These are phyloP conservation scores for Agelastica alni DNA, from an alignment of 2,888 invertebrate genomes.

Conservation along the genomic window DNA sequence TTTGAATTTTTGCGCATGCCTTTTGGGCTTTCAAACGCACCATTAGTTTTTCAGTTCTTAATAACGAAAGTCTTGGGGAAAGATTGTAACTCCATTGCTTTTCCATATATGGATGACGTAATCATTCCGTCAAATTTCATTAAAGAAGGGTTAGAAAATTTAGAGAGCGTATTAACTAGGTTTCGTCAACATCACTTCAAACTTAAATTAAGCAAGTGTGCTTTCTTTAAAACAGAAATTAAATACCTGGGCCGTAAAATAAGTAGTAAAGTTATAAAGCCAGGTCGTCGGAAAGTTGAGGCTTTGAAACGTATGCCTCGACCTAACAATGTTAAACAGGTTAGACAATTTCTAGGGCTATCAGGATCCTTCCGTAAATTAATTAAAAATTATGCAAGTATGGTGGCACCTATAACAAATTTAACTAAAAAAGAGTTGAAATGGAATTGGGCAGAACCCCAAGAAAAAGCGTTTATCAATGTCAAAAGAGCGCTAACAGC, in stretches of 20 bases:
- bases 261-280: slow-evolving; percentile 29
- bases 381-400: no score
- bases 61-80: slow-evolving; percentile 38
- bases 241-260: slow-evolving; percentile 35
- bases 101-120: slow-evolving; percentile 35
- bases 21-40: slow-evolving; percentile 46
- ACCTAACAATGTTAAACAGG: slow-evolving; percentile 29
- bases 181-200: slow-evolving; percentile 29
- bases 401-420: no score
- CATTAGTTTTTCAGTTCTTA: slow-evolving; percentile 42
- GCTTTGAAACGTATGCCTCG: slow-evolving; percentile 27
- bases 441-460: slow-evolving; percentile 27
- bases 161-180: slow-evolving; percentile 22
- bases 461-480: slow-evolving; percentile 21
- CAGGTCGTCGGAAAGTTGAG: slow-evolving; percentile 31
- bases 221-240: slow-evolving; percentile 29
- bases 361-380: slow-evolving; percentile 34
- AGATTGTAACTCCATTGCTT: slow-evolving; percentile 18
- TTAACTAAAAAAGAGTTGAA: slow-evolving; percentile 20
- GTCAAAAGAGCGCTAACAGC: slow-evolving; percentile 17
- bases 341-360: slow-evolving; percentile 36
- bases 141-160: slow-evolving; percentile 25
- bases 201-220: slow-evolving; percentile 33
- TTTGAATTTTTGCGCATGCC: no score
- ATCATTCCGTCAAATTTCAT: slow-evolving; percentile 28